Evolutionary conservation across 2,113 vertebrate genomes (phyloP), one percentile per base, ranked within the genome.

Genomic region (Oceanites oceanicus): DNA sequence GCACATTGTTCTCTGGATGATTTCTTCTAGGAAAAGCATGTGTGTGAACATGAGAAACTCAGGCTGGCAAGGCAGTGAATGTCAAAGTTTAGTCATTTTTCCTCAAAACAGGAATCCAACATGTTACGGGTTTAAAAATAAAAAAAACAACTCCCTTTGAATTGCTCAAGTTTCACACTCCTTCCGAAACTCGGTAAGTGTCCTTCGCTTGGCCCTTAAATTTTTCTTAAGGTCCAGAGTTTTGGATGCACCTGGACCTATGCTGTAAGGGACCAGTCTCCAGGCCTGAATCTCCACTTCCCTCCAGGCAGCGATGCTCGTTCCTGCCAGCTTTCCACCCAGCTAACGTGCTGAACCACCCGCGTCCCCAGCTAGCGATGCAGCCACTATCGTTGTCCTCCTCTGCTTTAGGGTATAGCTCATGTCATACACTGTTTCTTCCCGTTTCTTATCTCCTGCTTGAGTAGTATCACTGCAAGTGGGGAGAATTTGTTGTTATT

Each of bases 21-120:
- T 73, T 92, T 96, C 66, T 94, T 92, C 86, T 82, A 95, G 87
- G 97, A 95, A 90, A 97, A 97, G 80, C 59, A n/a, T 66, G 42
- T 40, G 42, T 66, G 88, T 49, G n/a, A 79, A 75, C 85, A 84
- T 89, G 86, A 61, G 87, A 94, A 92, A 85, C 58, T 55, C 4
- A 0, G 44, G 17, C 71, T 89, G 63, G 66, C 91, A 86, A 93
- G 52, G 71, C 72, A 70, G n/a, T 55, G 86, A 97, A 97, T 94
- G 95, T 97, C 97, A 94, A 90, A 92, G 88, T 95, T 97, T 86
- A 90, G 76, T 79, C 62, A 47, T 85, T 89, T 94, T 84, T 66
- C 78, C 79, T 86, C 44, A 81, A 78, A 94, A 67, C 36, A 68
- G 65, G 45, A 95, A 74, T 86, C 56, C 62, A 58, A 14, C 5